Evolutionary conservation across 2,888 invertebrate genomes (phyloP).

Genomic region (Alloscopus bannaensis): DNA sequence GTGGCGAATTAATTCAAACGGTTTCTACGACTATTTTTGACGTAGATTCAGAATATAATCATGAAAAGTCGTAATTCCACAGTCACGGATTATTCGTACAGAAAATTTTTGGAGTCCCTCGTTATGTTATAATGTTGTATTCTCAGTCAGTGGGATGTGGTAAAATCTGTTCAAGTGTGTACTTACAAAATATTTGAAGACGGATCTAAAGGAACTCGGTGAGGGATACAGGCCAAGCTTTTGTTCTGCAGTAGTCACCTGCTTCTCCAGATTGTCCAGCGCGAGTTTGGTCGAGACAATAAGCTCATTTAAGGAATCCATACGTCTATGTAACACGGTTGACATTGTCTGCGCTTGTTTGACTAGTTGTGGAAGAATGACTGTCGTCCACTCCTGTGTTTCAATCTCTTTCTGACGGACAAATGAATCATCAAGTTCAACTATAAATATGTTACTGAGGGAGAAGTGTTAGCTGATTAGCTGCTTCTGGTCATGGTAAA

Average conservation of each 20-base stretch:
- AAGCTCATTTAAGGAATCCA: conserved; percentile 65
- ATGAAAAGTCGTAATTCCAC: too few relatives aligned
- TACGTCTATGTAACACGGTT: conserved; percentile 61
- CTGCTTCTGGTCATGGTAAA: too few relatives aligned
- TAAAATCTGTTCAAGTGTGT: not conserved
- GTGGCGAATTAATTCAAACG: not conserved
- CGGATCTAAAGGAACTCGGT: conserved; percentile 61
- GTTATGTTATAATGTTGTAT: too few relatives aligned
- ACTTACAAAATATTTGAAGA: conserved; percentile 70
- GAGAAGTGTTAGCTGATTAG: too few relatives aligned
- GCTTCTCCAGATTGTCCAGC: conserved; percentile 65
- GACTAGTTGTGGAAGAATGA: conserved; percentile 66
- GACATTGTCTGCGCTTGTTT: conserved; percentile 61
- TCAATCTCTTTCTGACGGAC: conserved; percentile 71
- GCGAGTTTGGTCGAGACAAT: conserved; percentile 43
- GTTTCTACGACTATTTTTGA: too few relatives aligned
- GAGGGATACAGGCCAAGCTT: conserved; percentile 66
- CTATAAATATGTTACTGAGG: conserved; percentile 4
- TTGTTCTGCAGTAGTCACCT: conserved; percentile 66
- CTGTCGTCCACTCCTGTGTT: conserved; percentile 61
- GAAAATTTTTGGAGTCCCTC: too few relatives aligned
- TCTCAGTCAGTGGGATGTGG: too few relatives aligned
- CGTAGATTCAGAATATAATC: too few relatives aligned
- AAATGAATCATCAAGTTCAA: conserved; percentile 32
- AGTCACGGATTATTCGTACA: too few relatives aligned